These are phyloP conservation scores for Hypena proboscidalis DNA, from an alignment of 2,888 invertebrate genomes.

Conservation along the genomic window DNA sequence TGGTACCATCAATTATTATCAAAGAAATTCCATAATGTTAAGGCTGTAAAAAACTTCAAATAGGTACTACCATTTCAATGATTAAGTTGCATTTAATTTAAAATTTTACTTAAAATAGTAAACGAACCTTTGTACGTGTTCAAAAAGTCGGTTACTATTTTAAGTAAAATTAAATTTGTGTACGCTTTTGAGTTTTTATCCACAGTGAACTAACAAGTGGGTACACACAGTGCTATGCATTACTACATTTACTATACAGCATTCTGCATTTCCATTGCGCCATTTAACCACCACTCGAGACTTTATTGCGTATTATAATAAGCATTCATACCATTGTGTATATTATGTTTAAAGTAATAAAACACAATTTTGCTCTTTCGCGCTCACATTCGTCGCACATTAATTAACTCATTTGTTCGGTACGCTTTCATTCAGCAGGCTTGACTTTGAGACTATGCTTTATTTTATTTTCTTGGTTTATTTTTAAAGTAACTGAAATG, in stretches of 20 bases:
- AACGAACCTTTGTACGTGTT: too few species aligned
- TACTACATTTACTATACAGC: too few species aligned
- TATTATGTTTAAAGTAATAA: conserved; percentile 22
- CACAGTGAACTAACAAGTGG: conserved; percentile 9
- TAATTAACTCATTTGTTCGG: conserved; percentile 32
- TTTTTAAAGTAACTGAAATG: conserved; percentile 3
- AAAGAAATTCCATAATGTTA: too few species aligned
- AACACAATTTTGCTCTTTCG: conserved; percentile 37
- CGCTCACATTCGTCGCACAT: conserved; percentile 15
- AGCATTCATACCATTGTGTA: conserved; percentile 16
- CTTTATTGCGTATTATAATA: conserved; percentile 13
- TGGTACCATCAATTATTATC: too few species aligned
- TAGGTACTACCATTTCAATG: too few species aligned
- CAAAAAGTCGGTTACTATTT: too few species aligned
- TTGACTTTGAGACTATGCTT: conserved; percentile 7
- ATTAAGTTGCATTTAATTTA: too few species aligned
- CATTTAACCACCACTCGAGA: conserved; percentile 14
- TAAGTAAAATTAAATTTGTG: not conserved
- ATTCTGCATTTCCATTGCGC: conserved; percentile 10
- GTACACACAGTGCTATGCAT: too few species aligned
- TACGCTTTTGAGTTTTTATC: conserved; percentile 1
- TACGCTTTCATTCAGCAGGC: conserved; percentile 6
- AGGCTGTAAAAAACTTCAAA: too few species aligned
- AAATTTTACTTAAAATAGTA: too few species aligned
- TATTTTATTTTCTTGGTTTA: conserved; percentile 4